Evolutionary conservation across 2,113 vertebrate genomes (phyloP), one percentile per base, ranked within the genome.

Genomic region (Symphodus melops): DNA sequence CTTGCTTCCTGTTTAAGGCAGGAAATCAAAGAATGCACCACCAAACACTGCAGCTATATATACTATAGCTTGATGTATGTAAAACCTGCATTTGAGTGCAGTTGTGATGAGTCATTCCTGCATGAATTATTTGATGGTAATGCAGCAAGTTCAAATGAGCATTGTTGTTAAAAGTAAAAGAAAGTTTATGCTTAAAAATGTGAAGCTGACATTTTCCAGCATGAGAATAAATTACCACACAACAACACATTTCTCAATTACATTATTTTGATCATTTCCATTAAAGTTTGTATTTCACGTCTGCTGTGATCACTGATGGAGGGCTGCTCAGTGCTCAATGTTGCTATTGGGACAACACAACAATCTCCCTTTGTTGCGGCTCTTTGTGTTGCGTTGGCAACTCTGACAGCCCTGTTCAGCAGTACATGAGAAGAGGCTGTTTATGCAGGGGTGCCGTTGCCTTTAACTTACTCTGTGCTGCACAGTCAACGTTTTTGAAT

Each of bases 351-450:
- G 16, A 33, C 41, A 55, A 16, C 3, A 16, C 52, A 41, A 12
- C 21, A 33, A 13, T 5, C 65, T 51, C 13, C 14, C 11, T 0
- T 20, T 60, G 46, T 54, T 76, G 64, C 56, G 68, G 55, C 36
- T 59, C 20, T 44, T 46, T 42, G 10, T 67, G 12, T 53, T 54
- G 11, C 48, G 8, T 8, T 60, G 59, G 37, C 20, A 66, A 21
- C 58, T 61, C 48, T 78, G 73, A 72, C 62, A 72, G 49, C 69
- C 65, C 1, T 33, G 21, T 48, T 67, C 63, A 72, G 33, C 51
- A n/a, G 41, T 67, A 54, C 7, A 79, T 41, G 44, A 73, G 21
- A 62, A n/a, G 44, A 58, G 19, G 9, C 36, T 70, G 42, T 66
- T 73, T 65, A 21, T 65, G 53, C 46, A 68, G 16, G 4, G 7